Evolutionary conservation across 2,113 vertebrate species (phyloP), one percentile per base, ranked within the genome.

Genomic region (Girardinichthys multiradiatus): DNA sequence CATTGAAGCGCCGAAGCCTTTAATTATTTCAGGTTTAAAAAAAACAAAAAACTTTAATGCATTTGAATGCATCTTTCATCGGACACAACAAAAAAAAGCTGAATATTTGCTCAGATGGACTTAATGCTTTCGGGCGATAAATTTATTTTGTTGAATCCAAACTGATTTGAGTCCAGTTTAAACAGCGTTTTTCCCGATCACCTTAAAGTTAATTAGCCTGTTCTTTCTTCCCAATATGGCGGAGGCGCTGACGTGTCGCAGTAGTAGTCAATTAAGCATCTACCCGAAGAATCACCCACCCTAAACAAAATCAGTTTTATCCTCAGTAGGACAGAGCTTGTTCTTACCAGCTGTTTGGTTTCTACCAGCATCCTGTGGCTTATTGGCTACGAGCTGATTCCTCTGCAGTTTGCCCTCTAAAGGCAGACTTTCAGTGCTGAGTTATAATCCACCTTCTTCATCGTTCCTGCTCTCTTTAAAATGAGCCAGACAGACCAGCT

Each of bases 271-370:
- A 54, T 54, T 54, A 54, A 54, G 48, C 14, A 17, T 19, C 9
- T 10, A 54, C 48, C 19, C 48, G 48, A n/a, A n/a, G 21, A 54
- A 54, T n/a, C 24, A 24, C 42, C 17, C 1, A 54, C 21, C 19
- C 48, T 54, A n/a, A n/a, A 54, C 9, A 54, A 24, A 54, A 28
- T 15, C 17, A 15, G 17, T 57, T 2, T 7, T 24, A 54, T 54
- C 24, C 48, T 24, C 4, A 42, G 27, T 64, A 17, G 42, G 11
- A 27, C 17, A 15, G 42, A 31, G 19, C 24, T 26, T 66, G 7
- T 78, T 71, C 70, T 78, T 27, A 72, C 54, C 27, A n/a, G 33
- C n/a, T 64, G 35, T 28, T 17, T 9, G n/a, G 66, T 54, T 33
- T 19, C 37, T 39, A 63, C 15, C 39, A 30, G 21, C 26, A 30